These are phyloP conservation scores for Chromis chromis DNA, from an alignment of 2,797 vertebrate species.

Conservation along the genomic window DNA sequence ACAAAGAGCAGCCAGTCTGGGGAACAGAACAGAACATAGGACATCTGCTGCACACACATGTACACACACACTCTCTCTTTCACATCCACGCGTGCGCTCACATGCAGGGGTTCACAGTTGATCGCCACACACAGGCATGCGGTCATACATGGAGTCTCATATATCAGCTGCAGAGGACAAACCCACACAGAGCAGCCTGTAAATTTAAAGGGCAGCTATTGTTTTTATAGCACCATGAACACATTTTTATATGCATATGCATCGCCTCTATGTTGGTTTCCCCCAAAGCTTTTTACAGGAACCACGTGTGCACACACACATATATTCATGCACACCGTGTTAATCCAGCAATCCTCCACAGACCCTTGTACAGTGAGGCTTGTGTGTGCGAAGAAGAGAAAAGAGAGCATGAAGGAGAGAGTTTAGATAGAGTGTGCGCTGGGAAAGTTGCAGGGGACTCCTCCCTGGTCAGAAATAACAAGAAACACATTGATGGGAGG, in stretches of 20 bases:
- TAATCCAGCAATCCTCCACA: constrained; percentile 41
- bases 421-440: constrained; percentile 28
- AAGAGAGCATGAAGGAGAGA: constrained; percentile 18
- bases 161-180: constrained; percentile 55
- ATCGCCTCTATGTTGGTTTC: constrained; percentile 6
- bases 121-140: constrained; percentile 49
- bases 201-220: constrained; percentile 20
- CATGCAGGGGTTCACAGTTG: constrained; percentile 58
- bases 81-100: constrained; percentile 41
- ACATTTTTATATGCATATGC: constrained; percentile 8
- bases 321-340: neutral
- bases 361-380: constrained; percentile 40
- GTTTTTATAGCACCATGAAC: constrained; percentile 4
- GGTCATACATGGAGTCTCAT: constrained; percentile 45
- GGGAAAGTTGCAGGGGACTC: constrained; percentile 54
- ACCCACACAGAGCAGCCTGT: constrained; percentile 26
- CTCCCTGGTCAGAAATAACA: constrained; percentile 64
- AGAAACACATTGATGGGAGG: constrained; percentile 64
- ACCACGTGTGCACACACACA: constrained; percentile 23
- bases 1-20: constrained; percentile 81
- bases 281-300: constrained; percentile 9
- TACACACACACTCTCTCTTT: constrained; percentile 26
- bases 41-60: constrained; percentile 79
- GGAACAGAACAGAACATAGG: constrained; percentile 68
- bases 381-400: constrained; percentile 27